Percentiles rank a stretch among this genome's conserved stretches.
phyloP scores from a whole-genome alignment of 2,888 invertebrate species.

The Deilephila porcellus region DNA sequence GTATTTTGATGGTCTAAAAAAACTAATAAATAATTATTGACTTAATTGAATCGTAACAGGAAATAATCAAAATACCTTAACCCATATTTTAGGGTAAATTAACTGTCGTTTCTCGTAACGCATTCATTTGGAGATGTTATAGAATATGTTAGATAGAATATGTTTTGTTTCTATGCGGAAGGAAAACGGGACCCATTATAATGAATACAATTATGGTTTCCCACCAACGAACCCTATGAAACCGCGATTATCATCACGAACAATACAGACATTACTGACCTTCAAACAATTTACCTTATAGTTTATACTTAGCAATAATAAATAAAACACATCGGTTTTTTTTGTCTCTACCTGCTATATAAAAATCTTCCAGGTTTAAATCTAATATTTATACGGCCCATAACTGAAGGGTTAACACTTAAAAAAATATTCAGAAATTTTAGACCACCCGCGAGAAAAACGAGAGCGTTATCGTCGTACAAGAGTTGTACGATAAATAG shows the following conservation, averaged over 20 bases:
- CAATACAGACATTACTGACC: background rate
- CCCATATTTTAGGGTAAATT: too few species aligned
- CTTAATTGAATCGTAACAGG: too few species aligned
- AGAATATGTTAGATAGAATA: too few species aligned
- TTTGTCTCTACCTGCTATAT: background rate
- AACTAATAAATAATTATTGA: too few species aligned
- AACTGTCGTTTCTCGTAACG: too few species aligned
- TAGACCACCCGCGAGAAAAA: conserved; percentile 43
- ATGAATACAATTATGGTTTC: background rate
- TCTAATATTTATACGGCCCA: conserved; percentile 34
- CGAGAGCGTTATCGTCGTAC: conserved; percentile 34
- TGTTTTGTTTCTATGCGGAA: background rate
- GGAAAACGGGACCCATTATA: background rate
- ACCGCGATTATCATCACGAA: background rate
- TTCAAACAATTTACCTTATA: background rate
- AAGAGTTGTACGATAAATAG: conserved; percentile 50
- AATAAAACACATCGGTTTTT: background rate
- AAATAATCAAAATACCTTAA: too few species aligned
- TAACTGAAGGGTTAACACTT: conserved; percentile 26
- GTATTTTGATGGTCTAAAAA: too few species aligned
- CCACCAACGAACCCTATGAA: background rate
- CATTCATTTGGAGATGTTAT: background rate
- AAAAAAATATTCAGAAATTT: conserved; percentile 31
- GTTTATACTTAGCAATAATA: background rate
- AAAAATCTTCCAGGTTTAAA: conserved; percentile 20